These are phyloP conservation scores for Puffinus mauretanicus DNA, from an alignment of 2,113 vertebrate species.

Conservation along the genomic window DNA sequence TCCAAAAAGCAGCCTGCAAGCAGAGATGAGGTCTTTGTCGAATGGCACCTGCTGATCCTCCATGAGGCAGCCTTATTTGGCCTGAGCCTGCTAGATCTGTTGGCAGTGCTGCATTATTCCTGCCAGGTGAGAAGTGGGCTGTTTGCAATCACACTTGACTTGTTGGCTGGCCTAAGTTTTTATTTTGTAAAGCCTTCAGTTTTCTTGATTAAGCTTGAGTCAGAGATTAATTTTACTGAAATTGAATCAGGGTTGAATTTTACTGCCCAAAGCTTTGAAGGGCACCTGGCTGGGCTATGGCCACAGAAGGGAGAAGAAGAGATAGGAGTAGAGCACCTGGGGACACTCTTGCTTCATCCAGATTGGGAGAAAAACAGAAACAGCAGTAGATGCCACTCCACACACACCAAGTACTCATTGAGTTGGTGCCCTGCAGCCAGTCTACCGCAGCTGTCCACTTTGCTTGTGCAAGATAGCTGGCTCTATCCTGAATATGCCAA, in stretches of 20 bases:
- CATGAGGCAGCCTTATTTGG: not conserved
- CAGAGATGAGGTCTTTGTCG: not conserved
- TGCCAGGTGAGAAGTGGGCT: not conserved
- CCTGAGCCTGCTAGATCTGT: not conserved
- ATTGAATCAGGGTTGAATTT: not conserved
- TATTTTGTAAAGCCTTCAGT: not conserved
- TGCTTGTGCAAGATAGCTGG: not conserved
- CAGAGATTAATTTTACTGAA: not conserved
- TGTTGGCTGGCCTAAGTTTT: not conserved
- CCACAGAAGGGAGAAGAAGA: not conserved
- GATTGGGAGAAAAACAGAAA: fast-evolving
- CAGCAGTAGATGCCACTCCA: not conserved
- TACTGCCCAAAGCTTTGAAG: not conserved
- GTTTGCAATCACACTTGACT: not conserved
- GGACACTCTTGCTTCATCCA: not conserved
- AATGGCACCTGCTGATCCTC: not conserved
- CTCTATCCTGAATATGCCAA: not conserved
- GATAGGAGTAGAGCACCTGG: not conserved
- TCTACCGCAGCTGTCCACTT: not conserved
- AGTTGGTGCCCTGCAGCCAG: not conserved
- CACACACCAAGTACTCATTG: not conserved
- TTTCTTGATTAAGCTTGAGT: not conserved
- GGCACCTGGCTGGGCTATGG: fast-evolving
- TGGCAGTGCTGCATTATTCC: not conserved
- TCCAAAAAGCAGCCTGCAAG: not conserved